Percentiles rank a stretch among this genome's conserved stretches.
Conservation (phyloP, 2,113 vertebrate genomes). For the Laticauda colubrina region DNA sequence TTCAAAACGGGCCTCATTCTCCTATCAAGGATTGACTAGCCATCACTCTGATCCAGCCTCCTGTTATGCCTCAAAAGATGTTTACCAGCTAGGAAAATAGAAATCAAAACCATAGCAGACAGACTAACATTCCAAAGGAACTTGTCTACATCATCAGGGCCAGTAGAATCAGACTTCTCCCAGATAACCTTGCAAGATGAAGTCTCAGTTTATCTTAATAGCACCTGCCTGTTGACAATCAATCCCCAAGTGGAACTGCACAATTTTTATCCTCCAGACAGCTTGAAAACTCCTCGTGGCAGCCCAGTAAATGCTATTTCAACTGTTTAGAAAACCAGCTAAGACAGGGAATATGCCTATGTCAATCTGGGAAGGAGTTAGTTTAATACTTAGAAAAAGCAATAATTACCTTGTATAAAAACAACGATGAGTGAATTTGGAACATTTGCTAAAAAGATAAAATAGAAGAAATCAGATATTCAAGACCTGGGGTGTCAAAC, state of each 20-base stretch:
- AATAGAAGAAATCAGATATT: conserved; percentile 62
- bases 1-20: background rate
- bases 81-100: background rate
- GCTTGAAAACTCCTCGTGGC: background rate
- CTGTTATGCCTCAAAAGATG: background rate
- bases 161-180: background rate
- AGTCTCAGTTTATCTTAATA: background rate
- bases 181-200: background rate
- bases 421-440: conserved; percentile 51
- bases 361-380: conserved; percentile 56
- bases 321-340: conserved; percentile 44
- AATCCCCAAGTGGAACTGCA: background rate
- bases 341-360: conserved; percentile 36
- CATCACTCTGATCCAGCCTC: background rate
- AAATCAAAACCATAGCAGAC: background rate
- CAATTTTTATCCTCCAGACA: background rate
- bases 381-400: conserved; percentile 63
- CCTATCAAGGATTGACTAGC: background rate
- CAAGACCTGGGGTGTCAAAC: background rate
- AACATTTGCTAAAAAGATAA: conserved; percentile 52
- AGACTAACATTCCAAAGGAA: background rate
- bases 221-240: background rate
- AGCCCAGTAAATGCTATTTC: background rate
- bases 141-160: background rate
- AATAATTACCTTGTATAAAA: conserved; percentile 54